A percentile compares a stretch with the other conserved stretches of the same genome.
Evolutionary conservation across 2,113 vertebrate genomes (phyloP).

Genomic region (Burhinus oedicnemus): DNA sequence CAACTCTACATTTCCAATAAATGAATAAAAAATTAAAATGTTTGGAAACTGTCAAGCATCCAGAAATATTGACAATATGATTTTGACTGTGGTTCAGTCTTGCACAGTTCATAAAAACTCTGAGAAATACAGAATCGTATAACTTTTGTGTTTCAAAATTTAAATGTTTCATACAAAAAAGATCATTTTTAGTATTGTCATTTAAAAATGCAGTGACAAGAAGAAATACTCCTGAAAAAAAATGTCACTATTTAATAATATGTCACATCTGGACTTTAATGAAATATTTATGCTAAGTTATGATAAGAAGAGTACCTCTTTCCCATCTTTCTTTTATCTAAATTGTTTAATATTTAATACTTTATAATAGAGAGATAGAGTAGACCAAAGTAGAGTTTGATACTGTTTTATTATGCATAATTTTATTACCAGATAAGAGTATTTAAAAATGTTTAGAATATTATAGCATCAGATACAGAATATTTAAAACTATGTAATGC

Average conservation of each 20-base stretch:
- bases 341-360: conserved; percentile 59
- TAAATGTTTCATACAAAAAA: background rate
- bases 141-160: background rate
- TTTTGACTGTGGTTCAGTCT: background rate
- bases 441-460: conserved; percentile 51
- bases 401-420: conserved; percentile 46
- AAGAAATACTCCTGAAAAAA: background rate
- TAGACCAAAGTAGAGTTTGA: conserved; percentile 28
- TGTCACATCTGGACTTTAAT: conserved; percentile 44
- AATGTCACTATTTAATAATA: conserved; percentile 12
- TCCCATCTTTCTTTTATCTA: conserved; percentile 42
- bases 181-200: background rate
- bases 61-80: background rate
- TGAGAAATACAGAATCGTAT: background rate
- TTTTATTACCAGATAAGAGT: conserved; percentile 30
- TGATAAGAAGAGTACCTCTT: conserved; percentile 30
- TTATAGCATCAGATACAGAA: background rate
- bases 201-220: background rate
- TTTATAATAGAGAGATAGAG: conserved; percentile 43
- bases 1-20: background rate
- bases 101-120: background rate
- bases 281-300: conserved; percentile 59
- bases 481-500: background rate
- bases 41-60: background rate
- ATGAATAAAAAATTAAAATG: background rate